These are phyloP conservation scores for Hydrozoanthus tunicans DNA, from an alignment of 64 coral and sea anemone species.

Conservation along the genomic window DNA sequence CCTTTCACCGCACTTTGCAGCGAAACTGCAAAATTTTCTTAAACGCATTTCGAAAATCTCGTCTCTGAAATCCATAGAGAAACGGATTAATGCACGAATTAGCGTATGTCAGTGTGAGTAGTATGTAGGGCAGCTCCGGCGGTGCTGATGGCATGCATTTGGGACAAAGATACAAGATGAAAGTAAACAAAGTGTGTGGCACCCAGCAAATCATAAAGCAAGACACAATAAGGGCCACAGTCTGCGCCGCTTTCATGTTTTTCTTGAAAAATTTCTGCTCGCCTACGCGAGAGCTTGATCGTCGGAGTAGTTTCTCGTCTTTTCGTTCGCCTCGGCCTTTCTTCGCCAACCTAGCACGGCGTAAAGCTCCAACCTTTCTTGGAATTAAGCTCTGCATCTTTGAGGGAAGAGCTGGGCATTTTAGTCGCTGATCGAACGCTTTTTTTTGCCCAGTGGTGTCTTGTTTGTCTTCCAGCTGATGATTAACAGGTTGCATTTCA, in stretches of 20 bases:
- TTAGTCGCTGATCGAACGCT: background rate
- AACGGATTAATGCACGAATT: slow-evolving; percentile 27
- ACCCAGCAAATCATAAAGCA: slow-evolving; percentile 39
- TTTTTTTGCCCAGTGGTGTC: background rate
- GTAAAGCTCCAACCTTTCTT: slow-evolving; percentile 12
- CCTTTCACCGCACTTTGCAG: background rate
- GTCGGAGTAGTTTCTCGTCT: background rate
- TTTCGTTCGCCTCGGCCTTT: background rate
- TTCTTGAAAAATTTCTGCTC: slow-evolving; percentile 22
- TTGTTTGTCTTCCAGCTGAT: background rate
- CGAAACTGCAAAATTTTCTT: slow-evolving; percentile 49
- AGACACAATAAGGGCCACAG: slow-evolving; percentile 33
- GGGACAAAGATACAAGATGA: background rate
- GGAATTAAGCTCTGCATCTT: slow-evolving; percentile 33
- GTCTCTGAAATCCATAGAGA: slow-evolving; percentile 46
- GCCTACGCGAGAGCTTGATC: background rate
- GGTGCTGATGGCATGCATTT: background rate
- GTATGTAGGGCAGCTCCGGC: background rate
- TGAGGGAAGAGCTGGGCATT: slow-evolving; percentile 13
- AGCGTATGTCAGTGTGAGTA: background rate
- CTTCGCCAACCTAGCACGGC: background rate
- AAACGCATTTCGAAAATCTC: slow-evolving; percentile 47
- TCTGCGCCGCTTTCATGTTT: slow-evolving; percentile 55
- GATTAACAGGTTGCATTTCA: background rate
- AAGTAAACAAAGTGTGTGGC: slow-evolving; percentile 13